phyloP scores from a whole-genome alignment of 2,888 invertebrate genomes.

The Drosophila prolongata region DNA sequence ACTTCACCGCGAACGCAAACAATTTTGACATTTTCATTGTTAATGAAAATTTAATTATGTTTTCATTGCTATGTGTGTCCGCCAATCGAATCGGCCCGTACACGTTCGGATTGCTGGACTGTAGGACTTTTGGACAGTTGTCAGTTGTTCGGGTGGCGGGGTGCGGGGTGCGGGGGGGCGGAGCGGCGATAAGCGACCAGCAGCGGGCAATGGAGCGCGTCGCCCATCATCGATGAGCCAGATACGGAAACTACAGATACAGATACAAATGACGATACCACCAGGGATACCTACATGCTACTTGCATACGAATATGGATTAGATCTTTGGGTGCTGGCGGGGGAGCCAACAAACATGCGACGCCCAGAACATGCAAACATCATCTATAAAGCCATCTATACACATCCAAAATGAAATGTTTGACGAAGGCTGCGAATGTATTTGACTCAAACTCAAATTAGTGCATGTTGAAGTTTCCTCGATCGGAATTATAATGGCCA shows the following conservation, averaged over 20 bases:
- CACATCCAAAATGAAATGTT: slow-evolving; percentile 43
- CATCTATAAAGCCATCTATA: slow-evolving; percentile 20
- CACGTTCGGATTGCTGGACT: slow-evolving; percentile 9
- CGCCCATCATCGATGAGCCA: slow-evolving; percentile 19
- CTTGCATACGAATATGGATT: slow-evolving; percentile 19
- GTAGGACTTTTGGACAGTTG: slow-evolving; percentile 9
- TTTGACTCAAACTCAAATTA: slow-evolving; percentile 23
- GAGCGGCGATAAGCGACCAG: slow-evolving; percentile 37
- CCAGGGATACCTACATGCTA: slow-evolving; percentile 17
- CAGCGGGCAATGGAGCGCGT: slow-evolving; percentile 29
- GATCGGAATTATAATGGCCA: slow-evolving; percentile 21
- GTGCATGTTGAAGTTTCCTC: slow-evolving; percentile 22
- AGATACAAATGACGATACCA: slow-evolving; percentile 10
- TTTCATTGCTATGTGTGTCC: slow-evolving; percentile 47
- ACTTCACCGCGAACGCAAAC: slow-evolving; percentile 28
- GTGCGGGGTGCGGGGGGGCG: neutral
- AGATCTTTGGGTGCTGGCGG: slow-evolving; percentile 17
- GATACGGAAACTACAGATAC: slow-evolving; percentile 7
- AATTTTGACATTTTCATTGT: slow-evolving; percentile 72
- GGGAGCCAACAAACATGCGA: slow-evolving; percentile 43
- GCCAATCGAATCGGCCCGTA: slow-evolving; percentile 18
- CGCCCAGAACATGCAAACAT: slow-evolving; percentile 40
- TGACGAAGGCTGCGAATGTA: slow-evolving; percentile 37
- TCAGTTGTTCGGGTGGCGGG: too few species aligned
- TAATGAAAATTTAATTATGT: slow-evolving; percentile 78